Base-by-base conservation (phyloP, 2,888 invertebrate genomes). In the Drosophila testacea region DNA sequence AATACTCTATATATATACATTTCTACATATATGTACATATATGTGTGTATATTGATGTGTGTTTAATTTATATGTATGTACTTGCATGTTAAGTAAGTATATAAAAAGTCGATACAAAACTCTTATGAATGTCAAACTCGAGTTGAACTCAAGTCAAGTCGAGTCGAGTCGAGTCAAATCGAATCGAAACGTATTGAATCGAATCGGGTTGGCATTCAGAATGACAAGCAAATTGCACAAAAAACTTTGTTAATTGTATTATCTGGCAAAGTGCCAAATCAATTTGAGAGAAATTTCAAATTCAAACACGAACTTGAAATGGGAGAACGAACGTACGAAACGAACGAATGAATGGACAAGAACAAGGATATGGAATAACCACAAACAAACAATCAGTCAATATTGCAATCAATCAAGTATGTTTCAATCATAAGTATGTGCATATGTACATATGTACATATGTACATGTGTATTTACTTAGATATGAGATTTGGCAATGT, bases 351-450 rank as follows among this genome's bases (percentile, higher is more conserved):
- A 5, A 7, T 38, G 47, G 28, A 39, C 2, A 22, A 10, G 11
- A 27, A n/a, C 9, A 27, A 11, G 6, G 28, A 50, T 2, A 11
- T 22, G 22, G 2, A 16, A 32, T 9, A 1, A 16, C 2, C 7
- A 47, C 44, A 6, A 11, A 36, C 56, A 71, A 72, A 66, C 72
- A 83, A 82, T 84, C 82, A 79, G 84, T 82, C 82, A 84, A 82
- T 81, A 77, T 77, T 74, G 73, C 82, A 79, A 83, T 77, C 84
- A 86, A 86, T 83, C 77, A 83, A 79, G 84, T 81, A 77, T 69
- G 74, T 71, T 77, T 81, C 71, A 75, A 76, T 74, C 71, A 42
- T 62, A 72, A 46, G 73, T 73, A 64, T 42, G 28, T 46, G 16
- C 36, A 69, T 30, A 55, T 10, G 63, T 42, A 56, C 7, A 41